phyloP scores from a whole-genome alignment of 1,140 invertebrate species.

The Pteromalus puparum region DNA sequence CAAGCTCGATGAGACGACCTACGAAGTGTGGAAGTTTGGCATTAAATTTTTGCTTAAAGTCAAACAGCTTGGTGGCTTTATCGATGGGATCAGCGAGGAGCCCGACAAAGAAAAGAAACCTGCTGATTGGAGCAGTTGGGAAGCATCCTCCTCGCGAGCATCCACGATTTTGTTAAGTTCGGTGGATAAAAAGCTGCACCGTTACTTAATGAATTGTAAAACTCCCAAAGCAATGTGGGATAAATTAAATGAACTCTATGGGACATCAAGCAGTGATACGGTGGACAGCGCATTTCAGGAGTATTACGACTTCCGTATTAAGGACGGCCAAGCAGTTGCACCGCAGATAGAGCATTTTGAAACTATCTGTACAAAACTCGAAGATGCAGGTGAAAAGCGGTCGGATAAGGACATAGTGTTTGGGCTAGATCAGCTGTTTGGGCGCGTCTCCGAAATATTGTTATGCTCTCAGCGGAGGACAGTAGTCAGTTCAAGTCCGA shows the following conservation, averaged over 20 bases:
- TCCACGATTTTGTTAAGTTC: slow-evolving; percentile 16
- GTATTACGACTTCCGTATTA: too few species aligned
- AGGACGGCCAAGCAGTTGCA: neutral
- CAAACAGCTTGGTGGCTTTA: slow-evolving; percentile 9
- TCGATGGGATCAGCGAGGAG: too few species aligned
- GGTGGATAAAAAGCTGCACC: neutral
- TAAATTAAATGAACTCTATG: too few species aligned
- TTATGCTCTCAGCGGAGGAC: too few species aligned
- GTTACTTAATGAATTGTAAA: slow-evolving; percentile 19
- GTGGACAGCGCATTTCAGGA: too few species aligned
- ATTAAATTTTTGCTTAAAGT: slow-evolving; percentile 7
- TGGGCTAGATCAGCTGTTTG: too few species aligned
- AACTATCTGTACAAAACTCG: slow-evolving; percentile 42
- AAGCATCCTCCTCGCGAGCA: too few species aligned
- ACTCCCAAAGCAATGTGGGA: slow-evolving; percentile 32
- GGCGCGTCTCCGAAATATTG: too few species aligned
- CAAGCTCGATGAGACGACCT: slow-evolving; percentile 34
- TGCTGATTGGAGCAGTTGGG: too few species aligned
- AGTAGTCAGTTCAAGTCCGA: too few species aligned
- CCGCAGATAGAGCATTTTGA: slow-evolving; percentile 39
- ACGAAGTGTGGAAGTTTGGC: slow-evolving; percentile 21
- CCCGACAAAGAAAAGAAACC: too few species aligned
- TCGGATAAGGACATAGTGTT: slow-evolving; percentile 23
- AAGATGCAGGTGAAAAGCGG: slow-evolving; percentile 20
- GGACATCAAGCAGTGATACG: too few species aligned